These are phyloP conservation scores for Pseudococcus viburni DNA, from an alignment of 2,888 invertebrate species.

Conservation along the genomic window DNA sequence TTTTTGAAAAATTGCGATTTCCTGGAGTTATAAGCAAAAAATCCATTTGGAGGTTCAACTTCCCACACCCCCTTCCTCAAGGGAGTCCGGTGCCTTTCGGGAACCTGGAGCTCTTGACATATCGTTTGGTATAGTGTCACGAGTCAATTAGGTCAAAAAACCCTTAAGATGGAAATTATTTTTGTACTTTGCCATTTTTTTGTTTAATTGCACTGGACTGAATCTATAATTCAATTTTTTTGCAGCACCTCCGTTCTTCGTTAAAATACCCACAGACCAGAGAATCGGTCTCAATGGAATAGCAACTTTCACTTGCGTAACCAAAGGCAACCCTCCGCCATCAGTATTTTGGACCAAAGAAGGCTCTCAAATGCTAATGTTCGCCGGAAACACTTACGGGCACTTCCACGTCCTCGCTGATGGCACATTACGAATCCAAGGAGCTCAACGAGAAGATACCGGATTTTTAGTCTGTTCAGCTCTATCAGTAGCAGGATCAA, in stretches of 20 bases:
- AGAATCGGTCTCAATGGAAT: constrained; percentile 88
- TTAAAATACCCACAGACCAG: constrained; percentile 87
- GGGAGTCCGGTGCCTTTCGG: no score
- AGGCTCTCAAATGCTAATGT: constrained; percentile 85
- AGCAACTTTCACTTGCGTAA: constrained; percentile 91
- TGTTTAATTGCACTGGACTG: no score
- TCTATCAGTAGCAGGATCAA: constrained; percentile 93
- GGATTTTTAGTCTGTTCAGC: constrained; percentile 95
- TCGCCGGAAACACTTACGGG: constrained; percentile 83
- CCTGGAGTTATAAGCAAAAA: no score
- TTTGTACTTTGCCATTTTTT: no score
- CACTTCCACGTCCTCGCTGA: constrained; percentile 78
- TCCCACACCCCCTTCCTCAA: no score
- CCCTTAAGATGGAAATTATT: no score
- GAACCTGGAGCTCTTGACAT: no score
- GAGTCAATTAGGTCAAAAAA: no score
- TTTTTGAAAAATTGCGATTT: no score
- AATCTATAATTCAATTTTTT: no score
- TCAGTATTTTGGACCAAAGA: constrained; percentile 98
- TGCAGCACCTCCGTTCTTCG: constrained; percentile 88
- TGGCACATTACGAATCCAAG: constrained; percentile 76
- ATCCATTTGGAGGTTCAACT: no score
- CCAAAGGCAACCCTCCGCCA: constrained; percentile 91
- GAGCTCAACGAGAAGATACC: constrained; percentile 78
- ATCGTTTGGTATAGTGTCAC: no score